Percentiles rank a stretch among this genome's conserved stretches.
Conservation (phyloP, 1,140 invertebrate genomes). For the Vanessa tameamea region DNA sequence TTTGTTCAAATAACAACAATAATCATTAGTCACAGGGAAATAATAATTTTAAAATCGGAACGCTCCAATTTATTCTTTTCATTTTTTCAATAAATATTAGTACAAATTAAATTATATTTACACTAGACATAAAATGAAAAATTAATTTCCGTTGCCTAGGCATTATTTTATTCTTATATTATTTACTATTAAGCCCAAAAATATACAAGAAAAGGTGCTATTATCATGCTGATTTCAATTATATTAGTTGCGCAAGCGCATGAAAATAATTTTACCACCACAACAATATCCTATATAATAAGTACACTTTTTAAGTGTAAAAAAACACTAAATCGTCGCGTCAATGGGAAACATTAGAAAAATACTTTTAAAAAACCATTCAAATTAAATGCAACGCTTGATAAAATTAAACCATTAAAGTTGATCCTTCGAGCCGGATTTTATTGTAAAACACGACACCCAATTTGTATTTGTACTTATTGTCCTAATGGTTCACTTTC, state of each 20-base stretch:
- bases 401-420: neutral
- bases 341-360: too few relatives aligned
- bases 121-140: neutral
- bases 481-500: conserved; percentile 4
- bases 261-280: too few relatives aligned
- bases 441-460: neutral
- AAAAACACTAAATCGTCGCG: too few relatives aligned
- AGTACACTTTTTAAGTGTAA: too few relatives aligned
- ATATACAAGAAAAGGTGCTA: neutral
- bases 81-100: neutral
- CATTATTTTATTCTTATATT: neutral
- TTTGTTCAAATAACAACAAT: conserved; percentile 7
- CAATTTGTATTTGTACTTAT: conserved; percentile 2
- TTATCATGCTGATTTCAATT: too few relatives aligned
- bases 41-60: neutral
- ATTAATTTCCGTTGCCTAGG: neutral
- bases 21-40: neutral
- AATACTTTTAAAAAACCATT: neutral
- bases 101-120: neutral
- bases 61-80: neutral
- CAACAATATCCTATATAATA: too few relatives aligned
- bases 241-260: too few relatives aligned
- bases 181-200: neutral
- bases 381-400: neutral
- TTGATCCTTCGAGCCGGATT: conserved; percentile 1